phyloP scores from a whole-genome alignment of 2,888 invertebrate species.

The Laothoe populi region DNA sequence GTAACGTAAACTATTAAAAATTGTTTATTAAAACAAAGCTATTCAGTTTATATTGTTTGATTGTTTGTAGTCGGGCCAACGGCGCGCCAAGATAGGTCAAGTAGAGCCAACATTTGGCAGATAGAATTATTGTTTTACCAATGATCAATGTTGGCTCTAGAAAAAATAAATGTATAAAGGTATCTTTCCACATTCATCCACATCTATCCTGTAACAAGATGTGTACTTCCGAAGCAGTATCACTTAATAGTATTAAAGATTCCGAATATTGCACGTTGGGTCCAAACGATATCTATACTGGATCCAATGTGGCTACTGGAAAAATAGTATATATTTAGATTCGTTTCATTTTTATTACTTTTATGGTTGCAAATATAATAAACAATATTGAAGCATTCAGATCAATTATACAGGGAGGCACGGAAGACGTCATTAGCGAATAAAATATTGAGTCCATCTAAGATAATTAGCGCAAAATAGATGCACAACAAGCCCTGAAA shows the following conservation, averaged over 20 bases:
- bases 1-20: slow-evolving; percentile 25
- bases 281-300: background rate
- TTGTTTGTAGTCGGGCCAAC: slow-evolving; percentile 16
- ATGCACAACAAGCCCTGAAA: no score
- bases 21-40: slow-evolving; percentile 24
- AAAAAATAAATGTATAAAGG: background rate
- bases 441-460: no score
- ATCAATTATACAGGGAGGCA: no score
- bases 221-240: background rate
- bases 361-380: background rate
- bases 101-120: slow-evolving; percentile 9
- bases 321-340: background rate
- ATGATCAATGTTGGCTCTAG: background rate
- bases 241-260: background rate
- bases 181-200: no score
- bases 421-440: no score
- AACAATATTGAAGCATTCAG: no score
- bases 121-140: background rate
- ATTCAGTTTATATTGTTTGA: slow-evolving; percentile 21
- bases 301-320: background rate
- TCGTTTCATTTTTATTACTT: background rate
- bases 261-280: background rate
- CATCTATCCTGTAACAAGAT: background rate
- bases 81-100: slow-evolving; percentile 16
- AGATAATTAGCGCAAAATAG: no score